Conservation (phyloP, 2,888 invertebrate species). For the Drosophila kokeensis region DNA sequence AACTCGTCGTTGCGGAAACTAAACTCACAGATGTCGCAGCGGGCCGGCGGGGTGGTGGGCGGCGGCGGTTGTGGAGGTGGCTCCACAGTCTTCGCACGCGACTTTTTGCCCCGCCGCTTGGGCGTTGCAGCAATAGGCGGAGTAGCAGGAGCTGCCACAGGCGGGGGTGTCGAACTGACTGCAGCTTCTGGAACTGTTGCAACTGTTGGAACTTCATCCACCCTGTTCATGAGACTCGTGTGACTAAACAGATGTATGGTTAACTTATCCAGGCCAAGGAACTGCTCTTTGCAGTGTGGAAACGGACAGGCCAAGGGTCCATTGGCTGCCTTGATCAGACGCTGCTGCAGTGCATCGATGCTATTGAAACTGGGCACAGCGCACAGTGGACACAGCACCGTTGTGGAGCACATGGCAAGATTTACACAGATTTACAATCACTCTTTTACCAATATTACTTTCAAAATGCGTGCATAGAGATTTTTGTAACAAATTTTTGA, state of each 20-base stretch:
- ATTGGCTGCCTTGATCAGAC: conserved; percentile 91
- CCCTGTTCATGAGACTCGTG: conserved; percentile 82
- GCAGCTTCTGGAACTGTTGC: conserved; percentile 16
- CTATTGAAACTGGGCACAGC: conserved; percentile 90
- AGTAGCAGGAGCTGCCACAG: neutral
- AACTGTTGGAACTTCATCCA: conserved; percentile 12
- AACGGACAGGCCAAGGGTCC: conserved; percentile 91
- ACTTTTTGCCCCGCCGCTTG: conserved; percentile 58
- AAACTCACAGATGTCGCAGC: conserved; percentile 90
- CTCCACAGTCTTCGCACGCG: conserved; percentile 47
- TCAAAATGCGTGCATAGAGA: conserved; percentile 9
- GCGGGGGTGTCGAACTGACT: neutral
- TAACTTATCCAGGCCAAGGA: conserved; percentile 92
- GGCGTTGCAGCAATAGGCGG: conserved; percentile 15
- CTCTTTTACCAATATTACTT: neutral
- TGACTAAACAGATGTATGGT: conserved; percentile 94
- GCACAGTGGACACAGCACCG: conserved; percentile 91
- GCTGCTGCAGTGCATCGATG: conserved; percentile 89
- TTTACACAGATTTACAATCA: conserved; percentile 5
- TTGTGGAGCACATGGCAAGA: conserved; percentile 85
- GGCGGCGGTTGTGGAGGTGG: neutral
- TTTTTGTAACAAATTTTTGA: conserved; percentile 53
- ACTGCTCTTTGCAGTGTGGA: conserved; percentile 88
- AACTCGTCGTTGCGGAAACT: conserved; percentile 90
- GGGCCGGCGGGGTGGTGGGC: conserved; percentile 45